Base-by-base conservation (phyloP, 2,113 vertebrate genomes). In the Uria aalge region DNA sequence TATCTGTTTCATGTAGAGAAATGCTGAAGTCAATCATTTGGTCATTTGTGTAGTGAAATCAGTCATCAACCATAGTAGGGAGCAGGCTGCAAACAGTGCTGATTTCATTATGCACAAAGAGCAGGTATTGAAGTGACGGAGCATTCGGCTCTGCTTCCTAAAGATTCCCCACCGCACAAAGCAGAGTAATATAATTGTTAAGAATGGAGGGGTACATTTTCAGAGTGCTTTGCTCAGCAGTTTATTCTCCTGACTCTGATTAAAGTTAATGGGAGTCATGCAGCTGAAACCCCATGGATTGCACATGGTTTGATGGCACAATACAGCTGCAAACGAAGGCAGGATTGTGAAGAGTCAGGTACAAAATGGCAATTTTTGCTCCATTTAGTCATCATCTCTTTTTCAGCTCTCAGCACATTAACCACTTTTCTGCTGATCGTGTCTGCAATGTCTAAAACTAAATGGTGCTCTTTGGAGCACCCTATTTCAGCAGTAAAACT, bases 341-440 rank as follows among this genome's bases (percentile, higher is more conserved):
- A 92, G 63, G 90, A 87, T 95, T 89, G 91, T 57, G 92, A 96
- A 95, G 59, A 94, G 60, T 85, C 96, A 97, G 96, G 96, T 95
- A 97, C 93, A 94, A 96, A 97, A 96, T 92, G 85, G 96, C 94
- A 97, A 96, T 85, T 97, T 96, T 97, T 96, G 81, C 90, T 96
- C 85, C 52, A 84, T 97, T 97, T 92, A 94, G 43, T 93, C 75
- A 88, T 81, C 88, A 88, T 95, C 92, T 93, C 84, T 94, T 95
- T 97, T 93, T 41, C 79, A 94, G 81, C 86, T 80, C 69, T 97
- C 93, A 94, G 95, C 92, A 95, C 93, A 90, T 97, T 94, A 97
- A 97, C 95, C 71, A 73, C 94, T 97, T 97, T 88, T 90, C 85
- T 96, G 91, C 92, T 96, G 96, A 92, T 91, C 69, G 12, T 38